phyloP scores from a whole-genome alignment of 2,888 invertebrate genomes.

The Tenthredo notha region DNA sequence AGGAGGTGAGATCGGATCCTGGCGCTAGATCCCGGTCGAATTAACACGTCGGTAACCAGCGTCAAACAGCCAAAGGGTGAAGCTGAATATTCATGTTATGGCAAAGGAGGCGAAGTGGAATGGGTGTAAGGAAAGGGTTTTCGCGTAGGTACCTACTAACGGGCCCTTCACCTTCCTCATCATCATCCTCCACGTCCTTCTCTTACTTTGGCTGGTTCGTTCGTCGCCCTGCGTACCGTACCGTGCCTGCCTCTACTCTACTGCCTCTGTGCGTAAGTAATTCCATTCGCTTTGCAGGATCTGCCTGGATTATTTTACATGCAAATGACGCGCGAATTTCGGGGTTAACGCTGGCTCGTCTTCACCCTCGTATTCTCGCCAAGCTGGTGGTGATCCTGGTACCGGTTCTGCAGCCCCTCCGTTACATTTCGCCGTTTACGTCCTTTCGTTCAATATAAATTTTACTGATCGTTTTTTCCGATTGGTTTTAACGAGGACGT shows the following conservation, averaged over 20 bases:
- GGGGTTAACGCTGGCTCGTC: background rate
- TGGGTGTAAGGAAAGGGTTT: constrained; percentile 52
- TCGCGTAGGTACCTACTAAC: constrained; percentile 56
- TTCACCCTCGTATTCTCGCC: constrained; percentile 32
- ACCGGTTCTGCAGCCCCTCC: background rate
- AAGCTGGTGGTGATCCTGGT: background rate
- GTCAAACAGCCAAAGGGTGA: constrained; percentile 47
- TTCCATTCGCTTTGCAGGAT: constrained; percentile 47
- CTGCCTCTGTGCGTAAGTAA: constrained; percentile 39
- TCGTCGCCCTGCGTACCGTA: background rate
- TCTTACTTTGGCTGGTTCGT: constrained; percentile 15
- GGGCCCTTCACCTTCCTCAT: constrained; percentile 55
- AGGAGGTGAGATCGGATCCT: constrained; percentile 21
- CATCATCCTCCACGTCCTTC: constrained; percentile 40
- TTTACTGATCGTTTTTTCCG: constrained; percentile 13
- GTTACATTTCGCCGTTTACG: background rate
- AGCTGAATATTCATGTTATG: constrained; percentile 47
- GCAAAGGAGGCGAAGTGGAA: constrained; percentile 41
- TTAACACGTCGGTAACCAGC: constrained; percentile 52
- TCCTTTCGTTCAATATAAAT: constrained; percentile 4
- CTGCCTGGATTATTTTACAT: constrained; percentile 42
- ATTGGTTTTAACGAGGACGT: background rate
- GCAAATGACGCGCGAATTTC: constrained; percentile 45
- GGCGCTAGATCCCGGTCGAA: constrained; percentile 34
- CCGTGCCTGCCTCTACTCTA: background rate